Base-by-base conservation (phyloP, 2,113 vertebrate species). In the Parus major region DNA sequence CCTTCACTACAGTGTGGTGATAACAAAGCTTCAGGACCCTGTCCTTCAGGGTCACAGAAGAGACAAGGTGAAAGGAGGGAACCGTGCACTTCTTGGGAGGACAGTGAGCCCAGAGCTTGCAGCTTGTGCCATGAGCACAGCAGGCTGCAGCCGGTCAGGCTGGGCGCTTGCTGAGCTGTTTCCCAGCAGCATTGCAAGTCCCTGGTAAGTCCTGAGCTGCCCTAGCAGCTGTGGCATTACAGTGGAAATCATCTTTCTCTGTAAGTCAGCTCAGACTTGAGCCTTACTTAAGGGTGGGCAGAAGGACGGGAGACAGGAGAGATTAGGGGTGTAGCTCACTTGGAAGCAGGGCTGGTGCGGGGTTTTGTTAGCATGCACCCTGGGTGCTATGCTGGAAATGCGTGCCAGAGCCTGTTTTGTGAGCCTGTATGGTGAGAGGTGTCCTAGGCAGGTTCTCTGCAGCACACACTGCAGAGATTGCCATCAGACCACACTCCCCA, bases 351-450 rank as follows among this genome's bases (percentile, higher is more conserved):
- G 56, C 63, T 81, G 86, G 18, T 73, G 60, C 19, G 0, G 0
- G 59, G 77, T 41, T 85, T 72, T 55, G 57, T 65, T 73, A 36
- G 11, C 44, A 0, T 27, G 60, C 15, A 29, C 7, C 25, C 53
- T 46, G 56, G 23, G 27, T 47, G 17, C 61, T 57, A 0, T 0
- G 0, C 59, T 66, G 52, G 41, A 60, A 23, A 15, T 28, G 27
- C 11, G 2, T 31, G 33, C 36, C 0, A 1, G 27, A 86, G 41
- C 35, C 70, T 47, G 50, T 75, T 19, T 22, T 0, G 0, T n/a
- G 66, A 50, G 63, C 27, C 52, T 63, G 33, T 20, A 5, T 35
- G 41, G 41, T 24, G 2, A 24, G 44, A 47, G 39, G 27, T 60
- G 57, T 59, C 35, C 35, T 15, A 8, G 52, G 35, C 66, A 79